Percentiles rank a stretch among this genome's conserved stretches.
Conservation (phyloP, 2,797 vertebrate genomes). For the Caiman crocodilus region DNA sequence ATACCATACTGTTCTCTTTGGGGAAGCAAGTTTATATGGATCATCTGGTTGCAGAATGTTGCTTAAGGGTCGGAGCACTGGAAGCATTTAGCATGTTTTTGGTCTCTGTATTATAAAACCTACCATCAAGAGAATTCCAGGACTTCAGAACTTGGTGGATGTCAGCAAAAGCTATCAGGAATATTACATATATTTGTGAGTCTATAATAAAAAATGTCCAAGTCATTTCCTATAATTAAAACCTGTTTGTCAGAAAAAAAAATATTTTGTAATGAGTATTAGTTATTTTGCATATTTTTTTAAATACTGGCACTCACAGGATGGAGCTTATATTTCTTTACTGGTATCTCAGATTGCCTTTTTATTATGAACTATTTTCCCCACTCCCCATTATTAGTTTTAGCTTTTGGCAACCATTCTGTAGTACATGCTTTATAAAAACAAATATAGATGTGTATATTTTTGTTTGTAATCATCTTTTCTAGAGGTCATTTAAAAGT, state of each 20-base stretch:
- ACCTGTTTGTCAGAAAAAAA: background rate
- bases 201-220: background rate
- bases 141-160: slow-evolving; percentile 42
- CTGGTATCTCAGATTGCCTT: background rate
- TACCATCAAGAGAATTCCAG: slow-evolving; percentile 55
- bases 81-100: slow-evolving; percentile 64
- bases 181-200: background rate
- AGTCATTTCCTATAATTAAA: slow-evolving; percentile 4
- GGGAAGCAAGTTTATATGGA: slow-evolving; percentile 67
- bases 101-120: slow-evolving; percentile 45
- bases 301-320: background rate
- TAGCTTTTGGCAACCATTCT: background rate
- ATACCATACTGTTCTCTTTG: slow-evolving; percentile 66
- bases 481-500: background rate
- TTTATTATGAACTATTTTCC: background rate
- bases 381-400: background rate
- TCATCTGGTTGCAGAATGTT: slow-evolving; percentile 82
- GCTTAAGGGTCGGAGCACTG: slow-evolving; percentile 57
- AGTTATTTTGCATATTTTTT: background rate
- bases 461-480: background rate
- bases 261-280: background rate
- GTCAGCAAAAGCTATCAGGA: slow-evolving; percentile 54
- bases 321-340: background rate
- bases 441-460: background rate
- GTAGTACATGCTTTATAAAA: background rate